A percentile compares a stretch with the other conserved stretches of the same genome.
Conservation (phyloP, 2,797 vertebrate species). For the Tokudaia muenninki region DNA sequence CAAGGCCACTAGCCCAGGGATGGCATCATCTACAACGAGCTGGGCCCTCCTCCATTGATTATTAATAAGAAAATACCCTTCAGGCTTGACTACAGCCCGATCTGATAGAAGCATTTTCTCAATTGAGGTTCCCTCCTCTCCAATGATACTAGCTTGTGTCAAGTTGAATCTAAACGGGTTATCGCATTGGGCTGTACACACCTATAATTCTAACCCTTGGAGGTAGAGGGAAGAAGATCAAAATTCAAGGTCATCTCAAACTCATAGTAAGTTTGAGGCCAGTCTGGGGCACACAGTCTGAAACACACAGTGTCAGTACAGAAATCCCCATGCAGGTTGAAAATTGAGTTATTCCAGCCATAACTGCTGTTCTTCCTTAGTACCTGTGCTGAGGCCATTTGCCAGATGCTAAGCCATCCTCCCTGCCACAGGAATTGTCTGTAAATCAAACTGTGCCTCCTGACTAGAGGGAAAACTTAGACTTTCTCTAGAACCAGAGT, state of each 20-base stretch:
- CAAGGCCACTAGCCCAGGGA: not conserved
- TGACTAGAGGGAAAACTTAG: not conserved
- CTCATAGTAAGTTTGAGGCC: not conserved
- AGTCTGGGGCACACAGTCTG: not conserved
- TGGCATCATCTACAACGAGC: not conserved
- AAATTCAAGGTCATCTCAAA: not conserved
- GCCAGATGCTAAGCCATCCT: not conserved
- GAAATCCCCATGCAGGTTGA: not conserved
- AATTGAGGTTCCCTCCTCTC: not conserved
- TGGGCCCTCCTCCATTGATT: not conserved
- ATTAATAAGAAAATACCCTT: not conserved
- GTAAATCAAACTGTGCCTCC: not conserved
- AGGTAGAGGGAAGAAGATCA: not conserved
- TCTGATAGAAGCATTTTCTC: not conserved
- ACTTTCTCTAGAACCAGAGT: slow-evolving; percentile 7
- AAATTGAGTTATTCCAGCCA: not conserved
- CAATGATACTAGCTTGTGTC: not conserved
- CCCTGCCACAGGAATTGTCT: not conserved
- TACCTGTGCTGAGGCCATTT: not conserved
- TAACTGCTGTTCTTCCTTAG: not conserved
- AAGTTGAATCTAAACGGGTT: not conserved
- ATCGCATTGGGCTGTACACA: not conserved
- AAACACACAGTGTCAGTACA: not conserved
- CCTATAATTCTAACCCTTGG: not conserved
- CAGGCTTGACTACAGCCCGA: not conserved